phyloP scores from a whole-genome alignment of 2,888 invertebrate species.

The Harpalus rufipes region DNA sequence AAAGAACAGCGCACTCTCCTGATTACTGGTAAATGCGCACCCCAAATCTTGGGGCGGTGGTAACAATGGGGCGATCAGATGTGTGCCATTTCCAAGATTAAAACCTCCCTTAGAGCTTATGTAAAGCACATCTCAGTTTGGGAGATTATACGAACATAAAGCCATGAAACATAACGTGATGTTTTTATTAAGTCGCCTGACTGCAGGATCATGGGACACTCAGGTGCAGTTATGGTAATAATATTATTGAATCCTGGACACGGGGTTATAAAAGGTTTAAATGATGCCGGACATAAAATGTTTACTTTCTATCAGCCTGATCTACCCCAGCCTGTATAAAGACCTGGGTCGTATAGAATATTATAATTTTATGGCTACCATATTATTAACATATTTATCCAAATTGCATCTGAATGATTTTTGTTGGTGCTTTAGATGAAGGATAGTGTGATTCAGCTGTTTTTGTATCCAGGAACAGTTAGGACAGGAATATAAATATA shows the following conservation, averaged over 20 bases:
- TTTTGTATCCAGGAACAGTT: neutral
- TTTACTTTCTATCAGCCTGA: neutral
- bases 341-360: neutral
- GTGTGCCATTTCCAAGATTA: conserved; percentile 57
- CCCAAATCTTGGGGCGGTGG: conserved; percentile 39
- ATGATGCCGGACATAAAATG: conserved; percentile 16
- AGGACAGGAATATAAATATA: conserved; percentile 4
- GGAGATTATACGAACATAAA: conserved; percentile 19
- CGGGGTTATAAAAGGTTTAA: conserved; percentile 5
- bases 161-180: conserved; percentile 33
- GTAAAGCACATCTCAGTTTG: conserved; percentile 45
- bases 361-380: conserved; percentile 24
- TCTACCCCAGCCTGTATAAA: neutral
- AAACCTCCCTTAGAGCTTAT: conserved; percentile 53
- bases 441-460: neutral
- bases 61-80: conserved; percentile 61
- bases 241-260: conserved; percentile 28
- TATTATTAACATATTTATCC: conserved; percentile 37
- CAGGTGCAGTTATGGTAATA: conserved; percentile 42
- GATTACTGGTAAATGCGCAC: conserved; percentile 48
- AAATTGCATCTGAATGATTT: conserved; percentile 10
- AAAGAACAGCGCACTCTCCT: conserved; percentile 29
- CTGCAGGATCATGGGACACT: conserved; percentile 14
- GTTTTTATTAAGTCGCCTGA: conserved; percentile 39
- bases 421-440: neutral